phyloP scores from a whole-genome alignment of 2,797 vertebrate genomes.

The Enteromius treurensis region DNA sequence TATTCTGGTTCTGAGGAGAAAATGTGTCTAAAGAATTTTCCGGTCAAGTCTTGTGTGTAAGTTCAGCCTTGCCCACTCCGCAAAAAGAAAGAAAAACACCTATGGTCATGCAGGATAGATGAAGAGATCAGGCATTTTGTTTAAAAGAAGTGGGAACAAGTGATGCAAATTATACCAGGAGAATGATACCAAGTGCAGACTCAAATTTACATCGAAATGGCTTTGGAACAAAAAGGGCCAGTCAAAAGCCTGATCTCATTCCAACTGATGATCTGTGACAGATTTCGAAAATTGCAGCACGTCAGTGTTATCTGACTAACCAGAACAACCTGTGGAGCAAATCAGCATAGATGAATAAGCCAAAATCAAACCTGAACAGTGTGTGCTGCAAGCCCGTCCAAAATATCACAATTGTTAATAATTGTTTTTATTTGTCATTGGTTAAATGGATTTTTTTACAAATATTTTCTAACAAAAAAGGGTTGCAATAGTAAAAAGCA shows the following conservation, averaged over 20 bases:
- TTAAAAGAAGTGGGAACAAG: neutral
- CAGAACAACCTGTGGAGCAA: conserved; percentile 14
- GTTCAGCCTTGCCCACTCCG: neutral
- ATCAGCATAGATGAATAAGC: neutral
- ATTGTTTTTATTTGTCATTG: neutral
- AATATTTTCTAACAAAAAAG: neutral
- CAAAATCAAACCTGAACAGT: conserved; percentile 3
- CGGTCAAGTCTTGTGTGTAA: conserved; percentile 19
- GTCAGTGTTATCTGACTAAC: neutral
- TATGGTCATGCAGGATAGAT: neutral
- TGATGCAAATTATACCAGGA: neutral
- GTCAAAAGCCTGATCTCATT: conserved; percentile 30
- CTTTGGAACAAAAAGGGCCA: conserved; percentile 22
- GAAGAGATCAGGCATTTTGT: neutral
- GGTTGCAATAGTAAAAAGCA: neutral
- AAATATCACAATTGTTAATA: neutral
- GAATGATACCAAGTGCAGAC: conserved; percentile 16
- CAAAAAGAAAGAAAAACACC: neutral
- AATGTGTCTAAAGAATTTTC: neutral
- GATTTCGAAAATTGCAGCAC: conserved; percentile 28
- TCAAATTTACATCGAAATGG: conserved; percentile 20
- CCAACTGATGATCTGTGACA: conserved; percentile 38
- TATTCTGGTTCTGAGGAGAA: conserved; percentile 23
- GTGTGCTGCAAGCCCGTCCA: neutral
- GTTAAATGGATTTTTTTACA: neutral